Evolutionary conservation across 2,888 invertebrate genomes (phyloP).

Genomic region (Leptopilina drosophilae): DNA sequence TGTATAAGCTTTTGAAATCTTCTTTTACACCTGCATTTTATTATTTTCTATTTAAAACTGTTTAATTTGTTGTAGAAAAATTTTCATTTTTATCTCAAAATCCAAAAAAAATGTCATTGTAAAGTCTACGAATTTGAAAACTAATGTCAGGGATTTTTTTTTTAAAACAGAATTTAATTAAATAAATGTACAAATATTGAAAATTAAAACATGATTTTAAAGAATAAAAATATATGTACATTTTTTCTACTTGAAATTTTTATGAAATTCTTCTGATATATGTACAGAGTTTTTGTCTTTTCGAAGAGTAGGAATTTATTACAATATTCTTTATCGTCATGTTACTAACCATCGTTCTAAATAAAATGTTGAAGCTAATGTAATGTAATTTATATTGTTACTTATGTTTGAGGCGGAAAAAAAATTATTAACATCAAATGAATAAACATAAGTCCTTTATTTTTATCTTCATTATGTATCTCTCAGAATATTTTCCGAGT

Average conservation of each 20-base stretch:
- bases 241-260: slow-evolving; percentile 26
- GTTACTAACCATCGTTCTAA: slow-evolving; percentile 51
- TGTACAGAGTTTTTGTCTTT: slow-evolving; percentile 48
- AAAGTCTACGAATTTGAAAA: slow-evolving; percentile 1
- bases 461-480: slow-evolving; percentile 13
- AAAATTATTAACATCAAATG: slow-evolving; percentile 28
- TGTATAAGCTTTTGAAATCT: slow-evolving; percentile 13
- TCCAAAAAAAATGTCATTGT: background rate
- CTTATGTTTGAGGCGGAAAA: slow-evolving; percentile 44
- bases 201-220: slow-evolving; percentile 9
- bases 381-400: slow-evolving; percentile 54
- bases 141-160: background rate
- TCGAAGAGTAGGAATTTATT: slow-evolving; percentile 45
- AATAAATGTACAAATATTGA: background rate
- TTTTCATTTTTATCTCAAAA: background rate
- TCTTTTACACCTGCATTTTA: slow-evolving; percentile 15
- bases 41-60: background rate
- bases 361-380: slow-evolving; percentile 54
- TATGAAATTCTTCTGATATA: slow-evolving; percentile 45
- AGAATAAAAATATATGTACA: slow-evolving; percentile 2
- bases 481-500: background rate
- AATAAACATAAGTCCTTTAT: slow-evolving; percentile 4
- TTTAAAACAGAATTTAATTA: background rate
- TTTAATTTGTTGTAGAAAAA: slow-evolving; percentile 16
- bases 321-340: slow-evolving; percentile 50